Evolutionary conservation across 1,140 invertebrate genomes (phyloP).

Genomic region (Drosophila santomea): DNA sequence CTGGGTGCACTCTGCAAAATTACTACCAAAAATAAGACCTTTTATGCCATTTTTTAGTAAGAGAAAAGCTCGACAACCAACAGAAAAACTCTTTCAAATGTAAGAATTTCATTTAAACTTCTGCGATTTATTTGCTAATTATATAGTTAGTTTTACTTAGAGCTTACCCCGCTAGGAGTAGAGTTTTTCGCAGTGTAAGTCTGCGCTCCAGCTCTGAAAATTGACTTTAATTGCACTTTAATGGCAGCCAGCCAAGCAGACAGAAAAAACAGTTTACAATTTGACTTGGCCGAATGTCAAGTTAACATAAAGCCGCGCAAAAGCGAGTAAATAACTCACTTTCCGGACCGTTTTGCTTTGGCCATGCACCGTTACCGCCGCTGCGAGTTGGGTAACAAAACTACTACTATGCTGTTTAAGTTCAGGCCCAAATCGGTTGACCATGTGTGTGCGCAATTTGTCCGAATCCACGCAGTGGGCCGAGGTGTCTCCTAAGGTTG

Average conservation of each 20-base stretch:
- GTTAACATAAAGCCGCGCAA: slow-evolving; percentile 57
- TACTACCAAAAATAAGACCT: too few relatives aligned
- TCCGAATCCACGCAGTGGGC: slow-evolving; percentile 41
- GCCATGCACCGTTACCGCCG: slow-evolving; percentile 26
- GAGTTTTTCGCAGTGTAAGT: slow-evolving; percentile 20
- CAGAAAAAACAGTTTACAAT: slow-evolving; percentile 64
- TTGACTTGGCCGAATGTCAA: slow-evolving; percentile 75
- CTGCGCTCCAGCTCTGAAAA: slow-evolving; percentile 22
- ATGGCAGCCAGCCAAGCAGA: slow-evolving; percentile 64
- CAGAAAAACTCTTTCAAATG: too few relatives aligned
- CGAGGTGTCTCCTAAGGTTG: slow-evolving; percentile 51
- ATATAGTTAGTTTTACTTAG: too few relatives aligned
- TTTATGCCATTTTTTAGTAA: too few relatives aligned
- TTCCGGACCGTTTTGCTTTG: slow-evolving; percentile 46
- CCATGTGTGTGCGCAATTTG: slow-evolving; percentile 45
- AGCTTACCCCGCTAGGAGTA: too few relatives aligned
- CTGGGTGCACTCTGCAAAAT: slow-evolving; percentile 1
- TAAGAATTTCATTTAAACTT: too few relatives aligned
- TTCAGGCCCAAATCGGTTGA: slow-evolving; percentile 38
- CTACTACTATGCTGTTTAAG: not conserved
- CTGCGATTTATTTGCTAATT: too few relatives aligned
- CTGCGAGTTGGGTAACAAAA: slow-evolving; percentile 49
- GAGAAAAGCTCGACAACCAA: too few relatives aligned
- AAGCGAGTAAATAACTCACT: slow-evolving; percentile 42
- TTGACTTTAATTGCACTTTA: slow-evolving; percentile 72